Percentiles rank a stretch among this genome's conserved stretches.
Evolutionary conservation across 1,140 invertebrate genomes (phyloP).

Genomic region (Meloidogyne exigua): DNA sequence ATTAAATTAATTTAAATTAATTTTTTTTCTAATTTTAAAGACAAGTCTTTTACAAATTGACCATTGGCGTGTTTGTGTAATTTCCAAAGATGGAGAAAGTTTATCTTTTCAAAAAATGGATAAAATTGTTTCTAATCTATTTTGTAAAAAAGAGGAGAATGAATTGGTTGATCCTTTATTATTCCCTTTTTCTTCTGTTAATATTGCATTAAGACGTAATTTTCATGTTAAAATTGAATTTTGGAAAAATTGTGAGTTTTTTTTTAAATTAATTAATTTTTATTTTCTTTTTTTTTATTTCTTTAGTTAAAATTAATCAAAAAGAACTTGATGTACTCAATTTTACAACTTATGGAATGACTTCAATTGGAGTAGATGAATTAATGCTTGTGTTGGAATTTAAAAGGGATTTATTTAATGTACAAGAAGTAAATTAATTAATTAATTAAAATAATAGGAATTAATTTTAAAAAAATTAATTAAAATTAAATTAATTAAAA

Average conservation of each 20-base stretch:
- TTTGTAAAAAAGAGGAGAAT: not conserved
- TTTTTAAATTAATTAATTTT: not conserved
- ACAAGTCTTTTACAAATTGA: not conserved
- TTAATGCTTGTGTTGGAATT: constrained; percentile 36
- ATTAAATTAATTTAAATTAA: no score
- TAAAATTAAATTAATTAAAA: no score
- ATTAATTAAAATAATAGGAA: no score
- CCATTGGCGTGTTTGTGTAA: not conserved
- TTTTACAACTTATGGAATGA: constrained; percentile 36
- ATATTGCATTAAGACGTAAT: constrained; percentile 37
- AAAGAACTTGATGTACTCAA: constrained; percentile 10
- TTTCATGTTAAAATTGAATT: constrained; percentile 30
- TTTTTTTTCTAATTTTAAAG: not conserved
- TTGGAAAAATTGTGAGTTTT: not conserved
- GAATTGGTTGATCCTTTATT: not conserved
- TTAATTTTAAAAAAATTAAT: no score
- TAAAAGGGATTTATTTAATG: not conserved
- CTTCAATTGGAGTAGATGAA: constrained; percentile 37
- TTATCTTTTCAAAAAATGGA: constrained; percentile 11
- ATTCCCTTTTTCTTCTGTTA: not conserved
- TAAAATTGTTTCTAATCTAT: constrained; percentile 25
- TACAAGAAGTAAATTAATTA: not conserved
- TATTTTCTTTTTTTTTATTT: not conserved
- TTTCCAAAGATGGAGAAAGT: not conserved
- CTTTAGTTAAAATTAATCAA: constrained; percentile 11